Evolutionary conservation across 2,113 vertebrate species (phyloP).

Genomic region (Phycodurus eques): DNA sequence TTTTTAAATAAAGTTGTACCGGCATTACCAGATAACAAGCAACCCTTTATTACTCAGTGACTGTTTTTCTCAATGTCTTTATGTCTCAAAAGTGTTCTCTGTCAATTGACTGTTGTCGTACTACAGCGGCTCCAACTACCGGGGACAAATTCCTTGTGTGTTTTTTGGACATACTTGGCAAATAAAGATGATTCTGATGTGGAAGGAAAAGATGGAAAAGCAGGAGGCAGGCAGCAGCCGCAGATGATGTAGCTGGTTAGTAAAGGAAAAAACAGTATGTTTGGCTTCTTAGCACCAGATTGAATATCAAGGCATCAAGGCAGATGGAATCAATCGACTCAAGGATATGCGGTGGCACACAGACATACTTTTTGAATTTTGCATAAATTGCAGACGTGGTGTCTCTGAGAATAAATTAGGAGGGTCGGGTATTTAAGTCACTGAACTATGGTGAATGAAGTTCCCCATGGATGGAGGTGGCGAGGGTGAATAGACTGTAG

Average conservation of each 20-base stretch:
- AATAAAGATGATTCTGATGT: background rate
- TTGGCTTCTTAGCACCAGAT: constrained; percentile 26
- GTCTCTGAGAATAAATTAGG: background rate
- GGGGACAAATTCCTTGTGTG: too few relatives aligned
- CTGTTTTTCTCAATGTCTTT: too few relatives aligned
- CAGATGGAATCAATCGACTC: constrained; percentile 43
- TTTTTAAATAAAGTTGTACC: too few relatives aligned
- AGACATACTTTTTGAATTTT: background rate
- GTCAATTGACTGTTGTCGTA: too few relatives aligned
- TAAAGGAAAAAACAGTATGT: constrained; percentile 30
- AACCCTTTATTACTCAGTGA: too few relatives aligned
- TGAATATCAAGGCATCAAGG: constrained; percentile 24
- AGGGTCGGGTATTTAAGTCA: background rate
- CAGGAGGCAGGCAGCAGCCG: constrained; percentile 14
- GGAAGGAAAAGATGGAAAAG: constrained; percentile 18
- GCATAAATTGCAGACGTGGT: background rate
- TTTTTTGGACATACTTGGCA: too few relatives aligned
- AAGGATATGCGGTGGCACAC: constrained; percentile 21
- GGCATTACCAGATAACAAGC: too few relatives aligned
- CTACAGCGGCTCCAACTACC: too few relatives aligned
- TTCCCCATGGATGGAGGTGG: background rate
- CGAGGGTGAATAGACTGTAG: too few relatives aligned
- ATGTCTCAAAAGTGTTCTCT: too few relatives aligned
- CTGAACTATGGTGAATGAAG: background rate
- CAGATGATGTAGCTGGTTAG: constrained; percentile 22